Percentiles rank a stretch among this genome's conserved stretches.
These are phyloP conservation scores for Romanogobio albipinnatus DNA, from an alignment of 2,113 vertebrate species.

Conservation along the genomic window DNA sequence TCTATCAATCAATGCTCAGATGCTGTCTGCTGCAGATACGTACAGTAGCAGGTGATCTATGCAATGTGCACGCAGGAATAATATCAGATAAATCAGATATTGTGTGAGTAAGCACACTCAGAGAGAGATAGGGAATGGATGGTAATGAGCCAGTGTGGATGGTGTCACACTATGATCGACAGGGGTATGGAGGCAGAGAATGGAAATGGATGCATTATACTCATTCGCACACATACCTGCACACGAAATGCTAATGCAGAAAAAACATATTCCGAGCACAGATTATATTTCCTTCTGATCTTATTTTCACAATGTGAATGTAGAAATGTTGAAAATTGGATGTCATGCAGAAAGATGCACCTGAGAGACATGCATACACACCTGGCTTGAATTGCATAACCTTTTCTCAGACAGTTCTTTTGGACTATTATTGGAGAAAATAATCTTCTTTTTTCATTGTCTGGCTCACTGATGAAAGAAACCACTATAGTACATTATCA, in stretches of 20 bases:
- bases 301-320: background rate
- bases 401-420: background rate
- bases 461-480: background rate
- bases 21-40: slow-evolving; percentile 38
- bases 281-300: background rate
- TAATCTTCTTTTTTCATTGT: background rate
- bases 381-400: too few relatives aligned
- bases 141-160: slow-evolving; percentile 1
- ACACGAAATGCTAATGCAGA: slow-evolving; percentile 7
- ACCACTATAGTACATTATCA: background rate
- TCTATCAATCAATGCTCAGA: background rate
- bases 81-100: slow-evolving; percentile 38
- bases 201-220: slow-evolving; percentile 29
- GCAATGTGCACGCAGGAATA: slow-evolving; percentile 33
- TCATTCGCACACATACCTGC: background rate
- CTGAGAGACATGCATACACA: background rate
- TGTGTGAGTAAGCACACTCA: slow-evolving; percentile 54
- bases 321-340: background rate
- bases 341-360: background rate
- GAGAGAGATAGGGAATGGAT: slow-evolving; percentile 44
- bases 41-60: slow-evolving; percentile 43
- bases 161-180: background rate
- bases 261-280: background rate
- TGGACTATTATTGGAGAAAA: background rate
- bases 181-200: background rate